Evolutionary conservation across 2,113 vertebrate species (phyloP).

Genomic region (Sisor rabdophorus): DNA sequence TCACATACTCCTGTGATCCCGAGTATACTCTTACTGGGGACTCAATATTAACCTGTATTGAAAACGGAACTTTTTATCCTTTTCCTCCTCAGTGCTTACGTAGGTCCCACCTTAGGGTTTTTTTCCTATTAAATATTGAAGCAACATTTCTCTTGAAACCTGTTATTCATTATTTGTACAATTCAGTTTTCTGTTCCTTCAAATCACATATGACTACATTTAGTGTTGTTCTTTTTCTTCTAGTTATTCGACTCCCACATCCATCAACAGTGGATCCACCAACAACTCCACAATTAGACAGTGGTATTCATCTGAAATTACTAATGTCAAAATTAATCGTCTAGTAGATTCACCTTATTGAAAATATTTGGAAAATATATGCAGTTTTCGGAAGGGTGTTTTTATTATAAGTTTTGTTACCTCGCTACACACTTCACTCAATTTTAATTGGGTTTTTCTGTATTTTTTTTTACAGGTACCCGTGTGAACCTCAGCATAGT

Average conservation of each 20-base stretch:
- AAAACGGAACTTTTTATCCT: constrained; percentile 26
- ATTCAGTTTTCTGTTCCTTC: background rate
- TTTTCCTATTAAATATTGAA: background rate
- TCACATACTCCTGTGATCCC: constrained; percentile 15
- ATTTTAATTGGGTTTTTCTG: background rate
- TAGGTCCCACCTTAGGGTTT: background rate
- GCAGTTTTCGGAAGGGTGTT: background rate
- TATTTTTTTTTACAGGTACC: constrained; percentile 7
- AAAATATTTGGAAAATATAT: background rate
- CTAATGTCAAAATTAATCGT: background rate
- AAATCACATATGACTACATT: background rate
- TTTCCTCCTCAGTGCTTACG: constrained; percentile 30
- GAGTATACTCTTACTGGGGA: constrained; percentile 22
- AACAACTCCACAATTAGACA: background rate
- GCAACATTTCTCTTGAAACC: background rate
- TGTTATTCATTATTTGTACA: background rate
- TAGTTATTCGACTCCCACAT: background rate
- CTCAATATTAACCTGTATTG: background rate
- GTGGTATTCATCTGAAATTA: background rate
- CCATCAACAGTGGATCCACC: background rate
- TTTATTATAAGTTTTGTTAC: background rate
- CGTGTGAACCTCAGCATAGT: background rate
- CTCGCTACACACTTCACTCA: background rate
- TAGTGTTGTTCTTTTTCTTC: background rate
- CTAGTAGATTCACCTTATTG: too few relatives aligned